Conservation (phyloP, 2,113 vertebrate genomes). For the Rhynchomys soricoides region DNA sequence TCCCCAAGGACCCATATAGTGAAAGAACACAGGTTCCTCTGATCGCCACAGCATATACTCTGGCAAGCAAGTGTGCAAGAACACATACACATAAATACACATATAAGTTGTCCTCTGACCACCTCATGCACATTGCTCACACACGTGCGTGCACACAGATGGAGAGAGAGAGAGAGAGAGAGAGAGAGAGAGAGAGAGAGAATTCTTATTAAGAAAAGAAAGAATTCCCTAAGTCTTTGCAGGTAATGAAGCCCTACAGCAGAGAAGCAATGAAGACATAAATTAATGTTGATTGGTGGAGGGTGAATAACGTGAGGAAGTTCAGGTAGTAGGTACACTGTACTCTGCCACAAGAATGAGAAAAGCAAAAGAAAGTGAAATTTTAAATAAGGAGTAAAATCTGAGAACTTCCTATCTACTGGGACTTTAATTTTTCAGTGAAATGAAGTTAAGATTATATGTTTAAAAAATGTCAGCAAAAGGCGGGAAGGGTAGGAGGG, state of each 20-base stretch:
- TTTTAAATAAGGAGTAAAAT: conserved; percentile 20
- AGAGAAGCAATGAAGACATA: conserved; percentile 16
- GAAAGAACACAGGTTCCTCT: not conserved
- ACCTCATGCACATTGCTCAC: not conserved
- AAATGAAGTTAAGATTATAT: conserved; percentile 3
- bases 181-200: not conserved
- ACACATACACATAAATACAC: not conserved
- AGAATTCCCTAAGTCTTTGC: not conserved
- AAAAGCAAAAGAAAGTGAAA: conserved; percentile 22
- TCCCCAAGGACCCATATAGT: not conserved
- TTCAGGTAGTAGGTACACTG: not conserved
- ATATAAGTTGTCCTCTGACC: not conserved
- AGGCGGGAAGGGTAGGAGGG: not conserved
- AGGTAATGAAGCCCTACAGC: not conserved
- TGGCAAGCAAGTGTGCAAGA: not conserved
- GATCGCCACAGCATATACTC: too few species aligned
- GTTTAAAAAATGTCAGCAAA: not conserved
- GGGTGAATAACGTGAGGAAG: conserved; percentile 1
- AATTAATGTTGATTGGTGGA: conserved; percentile 12
- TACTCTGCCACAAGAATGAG: not conserved
- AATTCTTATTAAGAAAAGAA: not conserved
- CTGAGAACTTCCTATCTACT: not conserved
- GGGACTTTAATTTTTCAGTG: conserved; percentile 45
- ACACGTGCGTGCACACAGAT: not conserved
- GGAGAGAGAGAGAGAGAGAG: too few species aligned